These are phyloP conservation scores for Dinoponera quadriceps DNA, from an alignment of 1,140 invertebrate species.

Conservation along the genomic window DNA sequence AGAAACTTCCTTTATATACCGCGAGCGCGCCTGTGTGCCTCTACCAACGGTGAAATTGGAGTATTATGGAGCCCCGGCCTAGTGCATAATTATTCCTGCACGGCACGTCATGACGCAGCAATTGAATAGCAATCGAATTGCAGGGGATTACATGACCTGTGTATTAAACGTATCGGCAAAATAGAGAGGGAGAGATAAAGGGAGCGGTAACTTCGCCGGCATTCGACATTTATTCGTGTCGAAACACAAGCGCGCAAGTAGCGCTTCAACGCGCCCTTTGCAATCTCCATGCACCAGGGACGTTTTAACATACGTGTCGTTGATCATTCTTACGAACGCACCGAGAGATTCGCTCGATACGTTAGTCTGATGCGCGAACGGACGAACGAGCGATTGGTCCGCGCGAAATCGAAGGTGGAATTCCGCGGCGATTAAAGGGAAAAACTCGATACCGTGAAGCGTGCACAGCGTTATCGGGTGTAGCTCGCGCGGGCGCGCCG, in stretches of 20 bases:
- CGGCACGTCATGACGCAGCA: slow-evolving; percentile 56
- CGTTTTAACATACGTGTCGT: background rate
- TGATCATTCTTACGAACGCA: slow-evolving; percentile 18
- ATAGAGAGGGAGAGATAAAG: background rate
- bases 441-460: background rate
- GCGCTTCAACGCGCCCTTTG: slow-evolving; percentile 35
- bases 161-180: slow-evolving; percentile 57
- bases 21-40: slow-evolving; percentile 20
- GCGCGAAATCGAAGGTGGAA: background rate
- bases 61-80: slow-evolving; percentile 50
- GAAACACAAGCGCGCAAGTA: slow-evolving; percentile 31
- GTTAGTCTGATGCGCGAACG: background rate
- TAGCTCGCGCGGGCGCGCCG: slow-evolving; percentile 10
- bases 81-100: slow-evolving; percentile 55
- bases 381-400: background rate
- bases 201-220: slow-evolving; percentile 9
- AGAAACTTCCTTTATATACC: slow-evolving; percentile 59
- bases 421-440: background rate
- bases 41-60: slow-evolving; percentile 46
- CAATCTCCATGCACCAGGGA: slow-evolving; percentile 5
- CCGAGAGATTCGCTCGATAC: background rate
- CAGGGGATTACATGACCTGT: slow-evolving; percentile 54
- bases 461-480: background rate
- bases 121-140: slow-evolving; percentile 62
- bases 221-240: slow-evolving; percentile 49